Evolutionary conservation across 2,797 vertebrate species (phyloP), one percentile per base, ranked within the genome.

Genomic region (Anniella stebbinsi): DNA sequence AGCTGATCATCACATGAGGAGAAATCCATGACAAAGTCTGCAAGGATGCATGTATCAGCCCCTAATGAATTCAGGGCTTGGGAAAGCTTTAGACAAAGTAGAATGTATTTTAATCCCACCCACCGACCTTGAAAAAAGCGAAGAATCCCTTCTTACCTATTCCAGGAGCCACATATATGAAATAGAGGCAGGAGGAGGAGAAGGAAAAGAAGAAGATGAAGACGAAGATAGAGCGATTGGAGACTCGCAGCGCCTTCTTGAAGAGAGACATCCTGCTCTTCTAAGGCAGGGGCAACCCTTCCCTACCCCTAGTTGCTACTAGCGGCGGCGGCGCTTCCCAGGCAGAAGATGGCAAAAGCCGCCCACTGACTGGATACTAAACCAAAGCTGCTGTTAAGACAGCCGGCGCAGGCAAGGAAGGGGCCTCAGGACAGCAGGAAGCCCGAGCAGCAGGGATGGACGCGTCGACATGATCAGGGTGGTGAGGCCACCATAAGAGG

Each of bases 151-250:
- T 93, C 98, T 98, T 89, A 99, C 98, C 99, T 96, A 99, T 98
- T 90, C 99, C 99, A 0, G 99, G 99, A 86, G 99, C 98, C 97
- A 98, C 98, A 92, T 99, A 99, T 85, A 99, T 98, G 98, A 99
- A 99, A 96, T 99, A 99, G 84, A 99, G 98, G 94, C 99, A 98
- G 51, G 98, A 99, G 60, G 98, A 98, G 70, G 98, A 99, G 94
- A 99, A 98, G 95, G 98, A 99, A 96, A 99, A 99, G 96, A 99
- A 98, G 97, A 99, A 98, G 93, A 99, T 97, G 97, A 98, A 99
- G 97, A 98, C 98, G 96, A 99, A 95, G 87, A 99, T 98, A 78
- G 98, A 99, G 95, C 98, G 98, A 97, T 98, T 99, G 94, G 98
- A 99, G 93, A 99, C 95, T 96, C 99, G 98, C 97, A 98, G 97